Evolutionary conservation across 2,888 invertebrate species (phyloP), one percentile per base, ranked within the genome.

Genomic region (Meghimatium bilineatum): DNA sequence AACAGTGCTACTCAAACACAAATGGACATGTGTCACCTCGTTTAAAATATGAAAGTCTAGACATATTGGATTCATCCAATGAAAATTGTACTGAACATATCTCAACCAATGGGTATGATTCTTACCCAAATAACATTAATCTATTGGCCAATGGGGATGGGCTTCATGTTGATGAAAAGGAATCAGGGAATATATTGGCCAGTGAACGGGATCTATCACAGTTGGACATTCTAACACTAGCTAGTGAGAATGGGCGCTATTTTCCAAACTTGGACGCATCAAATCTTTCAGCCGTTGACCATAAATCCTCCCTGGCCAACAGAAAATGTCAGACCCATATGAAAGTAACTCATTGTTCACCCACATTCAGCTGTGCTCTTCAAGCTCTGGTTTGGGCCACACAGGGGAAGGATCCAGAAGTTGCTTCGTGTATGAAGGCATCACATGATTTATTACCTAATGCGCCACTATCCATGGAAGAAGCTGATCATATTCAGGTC

Each of bases 401-500:
- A 38, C 71, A 71, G 32, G 71, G 71, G 26, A 71, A 71, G 20
- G 71, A 71, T 32, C 29, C 0, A 14, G n/a, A 17, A 10, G 52
- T 74, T 17, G 49, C 74, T 12, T 49, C 74, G 0, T 74, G 49
- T 32, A 74, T 74, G 74, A 74, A 49, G 29, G 74, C 74, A 49
- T 52, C 74, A 29, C 32, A 52, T 20, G 74, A 71, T 8, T 38
- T n/a, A 26, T 71, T 71, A 38, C 71, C 71, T 36, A 38, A 26
- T 23, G 71, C 71, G 49, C 74, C 74, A n/a, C 52, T 26, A 32
- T 20, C 74, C n/a, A 52, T 74, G 52, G 52, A 32, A 52, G 52
- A 94, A 83, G 96, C 97, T 93, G 95, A 95, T 86, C 91, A 93
- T 74, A 87, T 94, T n/a, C 94, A 95, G 87, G 94, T 97, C 36